Base-by-base conservation (phyloP, 23 tunicate species). In the Styela clava region DNA sequence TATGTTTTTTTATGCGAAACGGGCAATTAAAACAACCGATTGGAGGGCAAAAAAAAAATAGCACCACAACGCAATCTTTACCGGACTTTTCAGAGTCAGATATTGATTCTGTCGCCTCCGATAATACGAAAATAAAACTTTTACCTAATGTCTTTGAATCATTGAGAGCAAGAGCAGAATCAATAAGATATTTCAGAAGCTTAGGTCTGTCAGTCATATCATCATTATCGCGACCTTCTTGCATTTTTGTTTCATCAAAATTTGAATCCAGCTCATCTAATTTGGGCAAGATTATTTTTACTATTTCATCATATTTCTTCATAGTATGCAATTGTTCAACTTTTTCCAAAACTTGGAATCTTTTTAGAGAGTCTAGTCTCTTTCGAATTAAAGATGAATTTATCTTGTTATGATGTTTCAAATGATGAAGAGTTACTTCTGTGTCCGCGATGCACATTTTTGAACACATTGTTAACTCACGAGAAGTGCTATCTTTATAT, bases 311-410 rank as follows among this genome's bases (percentile, higher is more conserved):
- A 76, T 44, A 52, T 27, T 76, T 67, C 22, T 67, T 67, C 71
- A 67, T 67, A 12, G 22, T 64, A 18, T 37, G n/a, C 24, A 76
- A 29, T 9, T 21, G 24, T 44, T 76, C 81, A 44, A 76, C 27
- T 76, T 52, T 18, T 29, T 76, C 81, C 65, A 76, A 29, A 26
- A 52, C 31, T 52, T 76, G 81, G 21, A 76, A 44, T 52, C 81
- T 18, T 76, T 76, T 52, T 18, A 71, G 35, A 71, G 77, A 71
- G 16, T 71, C 34, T 2, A 71, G 23, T 22, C 77, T 33, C 16
- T 30, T 71, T 21, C 5, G 23, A 29, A 71, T 71, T 12, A 32
- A 26, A 21, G 16, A 5, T 30, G 3, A 3, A 29, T 71, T 71
- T 35, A 71, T 71, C 20, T 28, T 34, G 16, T 71, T 71, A 32